A percentile compares a stretch with the other conserved stretches of the same genome.
phyloP scores from a whole-genome alignment of 1,140 invertebrate species.

The Bombus balteatus region DNA sequence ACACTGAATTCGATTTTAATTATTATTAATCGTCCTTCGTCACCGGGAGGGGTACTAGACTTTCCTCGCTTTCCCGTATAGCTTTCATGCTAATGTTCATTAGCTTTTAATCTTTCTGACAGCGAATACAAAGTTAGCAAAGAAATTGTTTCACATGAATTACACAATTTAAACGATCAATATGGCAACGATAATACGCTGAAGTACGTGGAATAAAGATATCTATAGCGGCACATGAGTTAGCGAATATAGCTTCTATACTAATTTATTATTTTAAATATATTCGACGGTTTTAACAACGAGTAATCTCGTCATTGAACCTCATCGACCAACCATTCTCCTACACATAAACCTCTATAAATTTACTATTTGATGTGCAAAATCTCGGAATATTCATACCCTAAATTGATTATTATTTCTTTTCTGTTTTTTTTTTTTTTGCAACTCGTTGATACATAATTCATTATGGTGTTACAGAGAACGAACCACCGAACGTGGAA shows the following conservation, averaged over 20 bases:
- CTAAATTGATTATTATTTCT: background rate
- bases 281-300: too few species aligned
- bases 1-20: conserved; percentile 77
- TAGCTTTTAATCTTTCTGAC: background rate
- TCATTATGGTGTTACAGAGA: background rate
- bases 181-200: too few species aligned
- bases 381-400: background rate
- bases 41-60: background rate
- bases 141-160: background rate
- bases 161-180: background rate
- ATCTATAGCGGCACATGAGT: too few species aligned
- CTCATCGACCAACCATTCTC: too few species aligned
- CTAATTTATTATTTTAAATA: too few species aligned
- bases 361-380: too few species aligned
- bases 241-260: too few species aligned
- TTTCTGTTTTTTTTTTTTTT: too few species aligned
- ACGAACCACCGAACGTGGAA: background rate
- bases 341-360: too few species aligned
- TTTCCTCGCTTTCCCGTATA: too few species aligned
- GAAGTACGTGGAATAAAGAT: too few species aligned
- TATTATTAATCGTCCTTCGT: conserved; percentile 76
- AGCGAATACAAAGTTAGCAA: background rate
- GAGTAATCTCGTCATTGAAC: too few species aligned
- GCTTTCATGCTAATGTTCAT: background rate
- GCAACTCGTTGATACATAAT: background rate